Percentiles rank a stretch among this genome's conserved stretches.
phyloP scores from a whole-genome alignment of 53 echinoderm and acorn worm species.

The Echinarachnius parma region DNA sequence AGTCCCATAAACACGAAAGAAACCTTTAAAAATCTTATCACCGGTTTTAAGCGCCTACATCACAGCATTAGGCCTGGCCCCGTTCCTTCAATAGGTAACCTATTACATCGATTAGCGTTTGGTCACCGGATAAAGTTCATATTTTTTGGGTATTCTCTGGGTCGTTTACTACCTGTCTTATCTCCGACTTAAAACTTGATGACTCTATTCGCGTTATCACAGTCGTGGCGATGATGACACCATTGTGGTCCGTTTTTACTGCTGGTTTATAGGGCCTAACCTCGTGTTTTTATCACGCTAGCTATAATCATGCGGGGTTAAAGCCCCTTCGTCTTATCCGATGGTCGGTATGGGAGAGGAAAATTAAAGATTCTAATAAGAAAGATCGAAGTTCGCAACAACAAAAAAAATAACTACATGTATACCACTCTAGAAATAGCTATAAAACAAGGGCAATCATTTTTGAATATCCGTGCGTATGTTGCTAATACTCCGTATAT shows the following conservation, averaged over 20 bases:
- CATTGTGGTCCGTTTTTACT: slow-evolving; percentile 30
- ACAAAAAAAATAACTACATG: too few relatives aligned
- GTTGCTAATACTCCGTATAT: too few relatives aligned
- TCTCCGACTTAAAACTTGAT: slow-evolving; percentile 20
- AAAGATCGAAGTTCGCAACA: too few relatives aligned
- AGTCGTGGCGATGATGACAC: slow-evolving; percentile 7
- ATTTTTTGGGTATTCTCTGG: slow-evolving; percentile 30
- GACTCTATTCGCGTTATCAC: slow-evolving; percentile 3
- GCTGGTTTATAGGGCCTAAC: slow-evolving; percentile 29
- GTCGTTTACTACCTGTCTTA: slow-evolving; percentile 43
- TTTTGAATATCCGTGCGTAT: too few relatives aligned
- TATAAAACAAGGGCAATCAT: too few relatives aligned
- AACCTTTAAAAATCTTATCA: too few relatives aligned
- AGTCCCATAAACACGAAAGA: too few relatives aligned
- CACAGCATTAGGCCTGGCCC: slow-evolving; percentile 13
- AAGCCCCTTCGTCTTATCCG: too few relatives aligned
- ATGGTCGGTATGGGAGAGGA: too few relatives aligned
- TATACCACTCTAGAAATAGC: too few relatives aligned
- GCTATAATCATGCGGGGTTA: too few relatives aligned
- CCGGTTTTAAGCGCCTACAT: slow-evolving; percentile 18
- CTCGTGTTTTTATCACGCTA: slow-evolving; percentile 18
- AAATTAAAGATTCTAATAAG: too few relatives aligned
- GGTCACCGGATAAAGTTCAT: slow-evolving; percentile 44
- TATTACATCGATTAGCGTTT: slow-evolving; percentile 36
- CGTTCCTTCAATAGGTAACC: slow-evolving; percentile 33